Percentiles rank a stretch among this genome's conserved stretches.
These are phyloP conservation scores for Ellobium chinense DNA, from an alignment of 2,888 invertebrate species.

Conservation along the genomic window DNA sequence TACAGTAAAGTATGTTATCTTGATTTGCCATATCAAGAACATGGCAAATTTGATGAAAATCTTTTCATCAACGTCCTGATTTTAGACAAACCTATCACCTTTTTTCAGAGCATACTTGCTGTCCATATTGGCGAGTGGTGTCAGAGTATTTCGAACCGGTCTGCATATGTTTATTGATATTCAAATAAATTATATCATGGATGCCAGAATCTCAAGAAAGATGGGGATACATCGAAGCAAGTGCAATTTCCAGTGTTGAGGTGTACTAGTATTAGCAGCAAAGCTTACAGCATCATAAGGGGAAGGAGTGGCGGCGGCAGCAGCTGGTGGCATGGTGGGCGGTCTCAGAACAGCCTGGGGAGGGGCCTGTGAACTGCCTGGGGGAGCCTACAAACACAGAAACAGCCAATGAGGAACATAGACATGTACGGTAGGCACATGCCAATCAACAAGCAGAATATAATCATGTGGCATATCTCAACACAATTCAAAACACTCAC, in stretches of 20 bases:
- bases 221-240: too few species aligned
- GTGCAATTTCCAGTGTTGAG: background rate
- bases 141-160: too few species aligned
- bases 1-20: too few species aligned
- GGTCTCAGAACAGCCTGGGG: conserved; percentile 45
- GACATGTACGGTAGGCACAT: conserved; percentile 13
- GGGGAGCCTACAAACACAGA: conserved; percentile 44
- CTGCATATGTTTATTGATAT: too few species aligned
- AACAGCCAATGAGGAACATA: conserved; percentile 30
- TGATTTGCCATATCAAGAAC: too few species aligned
- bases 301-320: conserved; percentile 10
- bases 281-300: conserved; percentile 46
- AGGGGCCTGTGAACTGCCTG: conserved; percentile 33
- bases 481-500: background rate
- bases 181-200: too few species aligned
- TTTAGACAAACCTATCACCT: too few species aligned
- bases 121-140: too few species aligned
- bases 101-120: too few species aligned
- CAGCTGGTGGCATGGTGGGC: conserved; percentile 30
- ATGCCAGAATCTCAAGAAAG: too few species aligned
- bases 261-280: background rate
- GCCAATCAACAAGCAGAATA: conserved; percentile 14
- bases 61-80: too few species aligned
- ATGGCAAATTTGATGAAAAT: too few species aligned
- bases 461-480: background rate